Base-by-base conservation (phyloP, 1,140 invertebrate genomes). In the Monochamus saltuarius region DNA sequence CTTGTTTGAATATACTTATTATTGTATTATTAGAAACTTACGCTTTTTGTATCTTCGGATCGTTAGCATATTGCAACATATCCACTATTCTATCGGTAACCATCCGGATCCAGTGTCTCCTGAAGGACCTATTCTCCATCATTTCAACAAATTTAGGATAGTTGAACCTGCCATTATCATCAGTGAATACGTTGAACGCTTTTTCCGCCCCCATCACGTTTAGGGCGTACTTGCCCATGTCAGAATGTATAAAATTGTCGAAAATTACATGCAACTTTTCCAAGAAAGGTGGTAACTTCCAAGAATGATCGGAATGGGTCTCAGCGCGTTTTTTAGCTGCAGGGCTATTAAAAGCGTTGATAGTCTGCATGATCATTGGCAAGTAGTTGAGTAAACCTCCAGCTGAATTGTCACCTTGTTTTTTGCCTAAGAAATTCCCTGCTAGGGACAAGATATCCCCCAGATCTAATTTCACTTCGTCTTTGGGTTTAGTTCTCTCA, bases 221-320 rank as follows among this genome's bases (percentile, higher is more conserved):
- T 82, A 88, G 89, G 1, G 91, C 68, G 0, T 85, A 83, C 65
- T 84, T 85, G 0, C 89, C 89, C 0, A 91, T 75, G 63, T 91
- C 88, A 0, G 89, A 91, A 70, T 87, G 86, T 4, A 87, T 85
- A 69, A 91, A 91, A 43, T 90, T 83, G 60, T 91, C 88, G 84
- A 89, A 90, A 67, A 89, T 84, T 0, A 90, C 74, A 68, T 90
- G 88, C 1, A 85, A 64, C 53, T 86, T 87, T 67, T 90, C 89
- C 37, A 92, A 66, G 66, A 90, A 81, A 0, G 89, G 89, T 0
- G 89, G 89, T 59, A 91, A 74, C 61, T 87, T 85, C 75, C 84
- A 84, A 0, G 85, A 83, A 56, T 90, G 88, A n/a, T 82, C 85
- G n/a, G 83, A 82, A 62, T 90, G 87, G 19, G 84, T 83, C 38